A percentile compares a stretch with the other conserved stretches of the same genome.
Conservation (phyloP, 1,140 invertebrate genomes). For the Meteorus sp. region DNA sequence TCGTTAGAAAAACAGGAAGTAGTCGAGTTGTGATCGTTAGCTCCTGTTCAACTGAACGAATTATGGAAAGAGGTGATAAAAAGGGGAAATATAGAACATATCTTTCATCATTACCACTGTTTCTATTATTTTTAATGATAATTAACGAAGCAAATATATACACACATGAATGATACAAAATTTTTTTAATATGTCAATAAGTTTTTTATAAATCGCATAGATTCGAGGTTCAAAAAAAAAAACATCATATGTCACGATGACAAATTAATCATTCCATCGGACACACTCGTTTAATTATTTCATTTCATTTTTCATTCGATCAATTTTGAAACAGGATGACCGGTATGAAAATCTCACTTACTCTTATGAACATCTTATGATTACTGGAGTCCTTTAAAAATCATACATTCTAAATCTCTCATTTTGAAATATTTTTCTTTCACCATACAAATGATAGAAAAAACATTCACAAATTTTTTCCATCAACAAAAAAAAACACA, state of each 20-base stretch:
- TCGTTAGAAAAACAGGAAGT: too few species aligned
- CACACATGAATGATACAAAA: constrained; percentile 15
- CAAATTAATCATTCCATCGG: constrained; percentile 4
- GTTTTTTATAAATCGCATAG: not conserved
- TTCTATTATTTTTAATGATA: constrained; percentile 17
- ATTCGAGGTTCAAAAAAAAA: not conserved
- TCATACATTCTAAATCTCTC: too few species aligned
- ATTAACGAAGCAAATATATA: constrained; percentile 22
- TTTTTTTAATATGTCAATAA: constrained; percentile 5
- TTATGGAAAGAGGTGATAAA: constrained; percentile 21
- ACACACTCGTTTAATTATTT: not conserved
- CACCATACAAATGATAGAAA: too few species aligned
- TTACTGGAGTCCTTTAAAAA: too few species aligned
- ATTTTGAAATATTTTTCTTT: too few species aligned
- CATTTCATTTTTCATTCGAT: not conserved
- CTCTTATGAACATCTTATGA: too few species aligned
- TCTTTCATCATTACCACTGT: not conserved
- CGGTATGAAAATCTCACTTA: too few species aligned
- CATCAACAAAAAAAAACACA: constrained; percentile 28
- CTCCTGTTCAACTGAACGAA: not conserved
- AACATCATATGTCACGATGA: constrained; percentile 9
- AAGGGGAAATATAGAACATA: not conserved
- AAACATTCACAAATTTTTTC: too few species aligned
- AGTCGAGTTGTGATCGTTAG: too few species aligned
- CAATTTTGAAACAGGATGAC: too few species aligned